phyloP scores from a whole-genome alignment of 2,888 invertebrate species.

The Napeogenes inachia region DNA sequence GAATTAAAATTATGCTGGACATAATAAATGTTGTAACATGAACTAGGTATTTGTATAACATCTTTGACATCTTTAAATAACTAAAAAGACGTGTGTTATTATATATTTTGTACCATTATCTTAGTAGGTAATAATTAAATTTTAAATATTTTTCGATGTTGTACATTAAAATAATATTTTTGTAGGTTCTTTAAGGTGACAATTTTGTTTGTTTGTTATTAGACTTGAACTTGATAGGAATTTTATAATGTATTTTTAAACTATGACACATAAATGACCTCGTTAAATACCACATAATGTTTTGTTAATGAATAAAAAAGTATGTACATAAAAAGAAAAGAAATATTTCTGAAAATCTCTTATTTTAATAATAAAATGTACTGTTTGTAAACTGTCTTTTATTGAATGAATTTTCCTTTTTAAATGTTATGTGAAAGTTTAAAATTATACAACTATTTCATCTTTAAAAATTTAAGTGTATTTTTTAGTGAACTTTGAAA shows the following conservation, averaged over 20 bases:
- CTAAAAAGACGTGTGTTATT: conserved; percentile 12
- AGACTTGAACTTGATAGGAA: neutral
- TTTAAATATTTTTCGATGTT: conserved; percentile 17
- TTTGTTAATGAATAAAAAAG: conserved; percentile 5
- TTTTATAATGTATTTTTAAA: neutral
- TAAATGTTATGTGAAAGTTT: too few relatives aligned
- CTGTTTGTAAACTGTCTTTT: conserved; percentile 38
- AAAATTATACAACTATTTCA: too few relatives aligned
- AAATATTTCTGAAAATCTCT: conserved; percentile 36
- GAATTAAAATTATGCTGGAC: conserved; percentile 61
- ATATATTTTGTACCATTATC: conserved; percentile 11
- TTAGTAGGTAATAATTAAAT: conserved; percentile 9
- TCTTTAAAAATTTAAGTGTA: too few relatives aligned
- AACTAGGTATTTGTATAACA: neutral
- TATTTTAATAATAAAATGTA: conserved; percentile 57
- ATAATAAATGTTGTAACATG: conserved; percentile 39
- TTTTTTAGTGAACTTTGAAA: too few relatives aligned
- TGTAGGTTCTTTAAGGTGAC: conserved; percentile 11
- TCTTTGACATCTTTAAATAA: neutral
- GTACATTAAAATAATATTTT: conserved; percentile 16
- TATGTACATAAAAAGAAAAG: conserved; percentile 17
- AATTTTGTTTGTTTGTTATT: conserved; percentile 3
- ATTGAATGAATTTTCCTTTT: neutral
- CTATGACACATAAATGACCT: too few relatives aligned
- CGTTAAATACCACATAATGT: neutral